Evolutionary conservation across 2,113 vertebrate species (phyloP).

Genomic region (Phycodurus eques): DNA sequence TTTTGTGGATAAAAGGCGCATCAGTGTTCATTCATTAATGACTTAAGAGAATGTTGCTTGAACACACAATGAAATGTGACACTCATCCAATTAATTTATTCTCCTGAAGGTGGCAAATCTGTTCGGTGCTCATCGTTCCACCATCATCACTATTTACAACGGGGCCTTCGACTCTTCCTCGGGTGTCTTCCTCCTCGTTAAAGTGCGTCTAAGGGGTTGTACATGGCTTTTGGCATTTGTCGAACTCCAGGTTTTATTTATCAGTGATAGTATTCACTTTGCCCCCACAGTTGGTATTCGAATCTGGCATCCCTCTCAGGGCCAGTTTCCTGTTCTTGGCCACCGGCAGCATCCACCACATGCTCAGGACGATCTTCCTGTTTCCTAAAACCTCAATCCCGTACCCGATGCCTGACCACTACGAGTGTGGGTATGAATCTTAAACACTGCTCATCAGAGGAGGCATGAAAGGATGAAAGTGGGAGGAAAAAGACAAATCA

Average conservation of each 20-base stretch:
- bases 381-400: constrained; percentile 81
- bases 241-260: background rate
- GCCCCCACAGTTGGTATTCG: constrained; percentile 75
- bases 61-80: background rate
- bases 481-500: background rate
- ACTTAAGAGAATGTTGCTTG: background rate
- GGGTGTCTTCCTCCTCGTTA: constrained; percentile 83
- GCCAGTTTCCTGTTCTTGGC: constrained; percentile 83
- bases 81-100: background rate
- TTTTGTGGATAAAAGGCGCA: no score
- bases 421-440: constrained; percentile 79
- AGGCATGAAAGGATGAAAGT: background rate
- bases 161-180: constrained; percentile 93
- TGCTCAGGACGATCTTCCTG: constrained; percentile 83
- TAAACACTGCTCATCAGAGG: background rate
- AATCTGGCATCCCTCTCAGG: constrained; percentile 71
- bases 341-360: constrained; percentile 75
- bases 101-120: constrained; percentile 84
- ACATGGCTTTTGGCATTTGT: background rate
- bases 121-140: constrained; percentile 85
- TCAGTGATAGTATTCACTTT: background rate
- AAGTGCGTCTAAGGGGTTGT: constrained; percentile 68
- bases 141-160: constrained; percentile 91
- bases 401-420: constrained; percentile 78
- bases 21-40: background rate